Evolutionary conservation across 2,888 invertebrate species (phyloP).

Genomic region (Drosophila ochracea): DNA sequence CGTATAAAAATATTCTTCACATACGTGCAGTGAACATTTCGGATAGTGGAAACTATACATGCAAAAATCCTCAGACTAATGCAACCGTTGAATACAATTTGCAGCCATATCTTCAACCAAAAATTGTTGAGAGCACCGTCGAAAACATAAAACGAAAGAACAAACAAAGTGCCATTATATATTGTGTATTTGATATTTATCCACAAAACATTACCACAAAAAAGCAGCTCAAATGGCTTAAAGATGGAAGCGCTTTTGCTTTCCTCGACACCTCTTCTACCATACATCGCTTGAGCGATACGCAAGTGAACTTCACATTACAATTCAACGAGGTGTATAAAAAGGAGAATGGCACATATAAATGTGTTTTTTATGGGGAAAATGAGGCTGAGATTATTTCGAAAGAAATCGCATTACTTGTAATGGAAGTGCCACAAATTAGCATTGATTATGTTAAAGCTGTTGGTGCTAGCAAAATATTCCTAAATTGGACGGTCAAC

Average conservation of each 20-base stretch:
- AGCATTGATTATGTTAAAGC: conserved; percentile 90
- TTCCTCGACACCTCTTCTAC: conserved; percentile 83
- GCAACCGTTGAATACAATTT: conserved; percentile 62
- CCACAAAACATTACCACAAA: conserved; percentile 85
- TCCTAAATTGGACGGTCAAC: conserved; percentile 92
- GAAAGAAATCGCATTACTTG: conserved; percentile 86
- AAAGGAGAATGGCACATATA: conserved; percentile 91
- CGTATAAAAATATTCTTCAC: conserved; percentile 85
- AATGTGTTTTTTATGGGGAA: conserved; percentile 85
- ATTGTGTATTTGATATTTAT: conserved; percentile 87
- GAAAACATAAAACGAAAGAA: conserved; percentile 86
- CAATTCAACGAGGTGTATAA: conserved; percentile 87
- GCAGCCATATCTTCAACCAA: conserved; percentile 83
- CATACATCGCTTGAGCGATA: conserved; percentile 86
- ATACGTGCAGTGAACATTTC: conserved; percentile 86
- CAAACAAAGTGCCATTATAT: conserved; percentile 86
- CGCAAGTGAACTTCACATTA: conserved; percentile 87
- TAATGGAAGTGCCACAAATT: conserved; percentile 90
- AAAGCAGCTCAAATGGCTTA: conserved; percentile 86
- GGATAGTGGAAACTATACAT: conserved; percentile 88
- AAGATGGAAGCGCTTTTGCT: conserved; percentile 85
- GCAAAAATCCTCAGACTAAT: conserved; percentile 85
- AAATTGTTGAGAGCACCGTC: conserved; percentile 84
- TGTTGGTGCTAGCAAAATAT: conserved; percentile 91
- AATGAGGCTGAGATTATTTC: conserved; percentile 82